Percentiles rank a stretch among this genome's conserved stretches.
These are phyloP conservation scores for Hyppa rectilinea DNA, from an alignment of 2,888 invertebrate species.

Conservation along the genomic window DNA sequence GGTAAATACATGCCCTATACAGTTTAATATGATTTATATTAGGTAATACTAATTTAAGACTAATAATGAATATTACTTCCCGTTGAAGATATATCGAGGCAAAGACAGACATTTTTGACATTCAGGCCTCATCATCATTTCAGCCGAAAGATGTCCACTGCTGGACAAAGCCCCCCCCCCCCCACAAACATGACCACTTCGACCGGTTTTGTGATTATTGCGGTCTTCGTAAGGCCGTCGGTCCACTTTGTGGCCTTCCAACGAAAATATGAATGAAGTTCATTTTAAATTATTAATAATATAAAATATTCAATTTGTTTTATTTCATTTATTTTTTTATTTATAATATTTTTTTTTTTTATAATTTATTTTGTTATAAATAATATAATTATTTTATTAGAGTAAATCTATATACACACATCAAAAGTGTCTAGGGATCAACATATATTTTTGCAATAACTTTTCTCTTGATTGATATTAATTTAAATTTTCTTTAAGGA, in stretches of 20 bases:
- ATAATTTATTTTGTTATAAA: no score
- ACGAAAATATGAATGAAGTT: no score
- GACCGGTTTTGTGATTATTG: background rate
- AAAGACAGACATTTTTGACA: background rate
- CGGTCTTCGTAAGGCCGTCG: background rate
- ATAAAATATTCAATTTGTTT: no score
- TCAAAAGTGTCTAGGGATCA: no score
- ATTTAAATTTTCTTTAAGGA: no score
- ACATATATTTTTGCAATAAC: no score
- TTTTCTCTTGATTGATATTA: no score
- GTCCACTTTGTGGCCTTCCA: background rate
- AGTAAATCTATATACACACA: no score
- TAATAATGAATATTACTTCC: slow-evolving; percentile 12
- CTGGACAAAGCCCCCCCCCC: background rate
- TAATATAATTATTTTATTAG: no score
- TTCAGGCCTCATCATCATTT: background rate
- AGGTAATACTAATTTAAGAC: slow-evolving; percentile 9
- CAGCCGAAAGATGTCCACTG: background rate
- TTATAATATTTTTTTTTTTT: no score
- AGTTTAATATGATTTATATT: slow-evolving; percentile 14
- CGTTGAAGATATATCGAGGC: slow-evolving; percentile 18
- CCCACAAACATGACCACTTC: background rate
- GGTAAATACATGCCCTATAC: slow-evolving; percentile 2
- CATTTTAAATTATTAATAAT: no score
- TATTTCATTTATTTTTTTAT: no score